These are phyloP conservation scores for Helicoverpa assulta DNA, from an alignment of 2,888 invertebrate species.

Conservation along the genomic window DNA sequence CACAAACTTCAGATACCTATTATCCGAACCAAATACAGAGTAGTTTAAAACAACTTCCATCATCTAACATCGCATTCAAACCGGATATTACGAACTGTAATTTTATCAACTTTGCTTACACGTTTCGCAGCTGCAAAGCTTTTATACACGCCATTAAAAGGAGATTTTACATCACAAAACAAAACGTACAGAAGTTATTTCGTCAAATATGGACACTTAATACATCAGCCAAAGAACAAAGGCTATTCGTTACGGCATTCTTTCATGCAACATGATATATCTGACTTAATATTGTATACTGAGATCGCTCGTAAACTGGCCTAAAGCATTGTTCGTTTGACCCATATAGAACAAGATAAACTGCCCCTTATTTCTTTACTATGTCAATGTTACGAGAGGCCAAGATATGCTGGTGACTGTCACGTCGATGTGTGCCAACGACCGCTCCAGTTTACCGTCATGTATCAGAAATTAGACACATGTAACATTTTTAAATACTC, in stretches of 20 bases:
- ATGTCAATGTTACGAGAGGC: conserved; percentile 51
- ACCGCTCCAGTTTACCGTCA: conserved; percentile 72
- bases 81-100: conserved; percentile 26
- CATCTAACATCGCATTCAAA: conserved; percentile 23
- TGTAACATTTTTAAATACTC: conserved; percentile 73
- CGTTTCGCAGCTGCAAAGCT: background rate
- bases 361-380: conserved; percentile 51
- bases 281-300: conserved; percentile 51
- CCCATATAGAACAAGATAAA: conserved; percentile 54
- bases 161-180: conserved; percentile 37
- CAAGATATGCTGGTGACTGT: conserved; percentile 48
- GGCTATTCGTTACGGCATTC: conserved; percentile 46
- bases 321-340: conserved; percentile 55
- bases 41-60: conserved; percentile 41
- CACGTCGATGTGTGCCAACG: conserved; percentile 67
- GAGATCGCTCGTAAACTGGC: conserved; percentile 55
- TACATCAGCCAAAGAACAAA: conserved; percentile 43
- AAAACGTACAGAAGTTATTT: conserved; percentile 31
- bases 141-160: conserved; percentile 17
- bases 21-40: conserved; percentile 32
- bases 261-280: conserved; percentile 58
- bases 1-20: background rate
- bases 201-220: conserved; percentile 30
- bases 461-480: conserved; percentile 69
- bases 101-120: conserved; percentile 20